Evolutionary conservation across 2,797 vertebrate genomes (phyloP).

Genomic region (Phrynocephalus forsythii): DNA sequence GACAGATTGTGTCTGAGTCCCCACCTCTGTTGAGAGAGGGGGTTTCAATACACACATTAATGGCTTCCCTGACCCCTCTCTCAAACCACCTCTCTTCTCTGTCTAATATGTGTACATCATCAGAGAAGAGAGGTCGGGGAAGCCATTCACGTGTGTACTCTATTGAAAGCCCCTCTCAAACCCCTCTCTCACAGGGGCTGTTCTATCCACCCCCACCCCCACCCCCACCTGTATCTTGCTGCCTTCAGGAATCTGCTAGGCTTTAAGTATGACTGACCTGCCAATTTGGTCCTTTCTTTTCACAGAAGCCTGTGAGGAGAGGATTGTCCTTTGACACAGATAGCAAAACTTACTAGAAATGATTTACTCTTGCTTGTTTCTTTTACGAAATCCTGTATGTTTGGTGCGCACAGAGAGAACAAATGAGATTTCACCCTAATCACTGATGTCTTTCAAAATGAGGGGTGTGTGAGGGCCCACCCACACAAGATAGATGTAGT

Average conservation of each 20-base stretch:
- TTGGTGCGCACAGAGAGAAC: neutral
- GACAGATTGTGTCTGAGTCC: too few relatives aligned
- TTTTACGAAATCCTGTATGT: neutral
- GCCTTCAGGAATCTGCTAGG: neutral
- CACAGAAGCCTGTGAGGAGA: neutral
- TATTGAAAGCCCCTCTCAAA: too few relatives aligned
- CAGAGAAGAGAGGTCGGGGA: too few relatives aligned
- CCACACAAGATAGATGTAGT: neutral
- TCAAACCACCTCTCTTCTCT: too few relatives aligned
- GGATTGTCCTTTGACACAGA: neutral
- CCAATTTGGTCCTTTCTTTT: neutral
- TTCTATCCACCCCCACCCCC: neutral
- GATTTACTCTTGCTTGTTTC: neutral
- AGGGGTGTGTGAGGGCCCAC: too few relatives aligned
- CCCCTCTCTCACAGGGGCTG: neutral
- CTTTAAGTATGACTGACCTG: neutral
- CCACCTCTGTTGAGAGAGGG: too few relatives aligned
- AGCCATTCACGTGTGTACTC: too few relatives aligned
- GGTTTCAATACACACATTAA: too few relatives aligned
- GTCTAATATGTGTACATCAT: too few relatives aligned
- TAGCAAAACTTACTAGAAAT: neutral
- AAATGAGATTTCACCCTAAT: neutral
- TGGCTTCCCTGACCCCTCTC: too few relatives aligned
- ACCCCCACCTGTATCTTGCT: neutral
- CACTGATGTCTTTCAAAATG: neutral